These are phyloP conservation scores for Saccopteryx bilineata DNA, from an alignment of 2,113 vertebrate genomes.

Conservation along the genomic window DNA sequence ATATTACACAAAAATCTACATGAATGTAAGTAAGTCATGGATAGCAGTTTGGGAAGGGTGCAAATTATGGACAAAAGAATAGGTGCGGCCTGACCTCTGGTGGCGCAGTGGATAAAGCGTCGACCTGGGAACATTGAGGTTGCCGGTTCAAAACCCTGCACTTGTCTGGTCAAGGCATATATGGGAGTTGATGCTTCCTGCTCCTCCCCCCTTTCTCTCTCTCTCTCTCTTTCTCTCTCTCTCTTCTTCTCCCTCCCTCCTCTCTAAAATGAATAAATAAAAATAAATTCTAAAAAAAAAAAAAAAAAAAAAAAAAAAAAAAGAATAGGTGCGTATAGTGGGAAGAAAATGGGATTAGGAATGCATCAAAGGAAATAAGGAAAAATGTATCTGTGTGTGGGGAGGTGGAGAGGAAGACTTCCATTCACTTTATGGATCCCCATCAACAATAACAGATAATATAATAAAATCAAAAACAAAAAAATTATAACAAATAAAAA, in stretches of 20 bases:
- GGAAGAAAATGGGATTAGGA: not conserved
- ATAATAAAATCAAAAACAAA: not conserved
- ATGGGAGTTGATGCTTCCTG: too few species aligned
- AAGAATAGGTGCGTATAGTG: not conserved
- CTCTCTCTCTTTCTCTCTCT: too few species aligned
- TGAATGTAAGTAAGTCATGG: not conserved
- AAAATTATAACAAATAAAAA: not conserved
- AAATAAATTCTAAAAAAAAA: too few species aligned
- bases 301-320: too few species aligned
- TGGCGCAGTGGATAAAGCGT: too few species aligned
- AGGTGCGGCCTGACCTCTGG: too few species aligned
- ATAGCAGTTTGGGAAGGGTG: not conserved
- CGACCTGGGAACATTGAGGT: too few species aligned
- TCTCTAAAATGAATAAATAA: too few species aligned
- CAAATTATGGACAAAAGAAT: not conserved
- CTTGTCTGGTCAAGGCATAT: too few species aligned
- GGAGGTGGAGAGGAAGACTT: not conserved
- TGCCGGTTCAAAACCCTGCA: too few species aligned
- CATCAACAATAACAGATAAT: not conserved
- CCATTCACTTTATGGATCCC: not conserved
- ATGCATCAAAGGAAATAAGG: not conserved
- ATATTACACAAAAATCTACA: not conserved
- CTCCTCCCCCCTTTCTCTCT: too few species aligned
- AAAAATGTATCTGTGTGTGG: not conserved
- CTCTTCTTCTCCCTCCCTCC: too few species aligned